Base-by-base conservation (phyloP, 2,113 vertebrate genomes). In the Rhineura floridana region DNA sequence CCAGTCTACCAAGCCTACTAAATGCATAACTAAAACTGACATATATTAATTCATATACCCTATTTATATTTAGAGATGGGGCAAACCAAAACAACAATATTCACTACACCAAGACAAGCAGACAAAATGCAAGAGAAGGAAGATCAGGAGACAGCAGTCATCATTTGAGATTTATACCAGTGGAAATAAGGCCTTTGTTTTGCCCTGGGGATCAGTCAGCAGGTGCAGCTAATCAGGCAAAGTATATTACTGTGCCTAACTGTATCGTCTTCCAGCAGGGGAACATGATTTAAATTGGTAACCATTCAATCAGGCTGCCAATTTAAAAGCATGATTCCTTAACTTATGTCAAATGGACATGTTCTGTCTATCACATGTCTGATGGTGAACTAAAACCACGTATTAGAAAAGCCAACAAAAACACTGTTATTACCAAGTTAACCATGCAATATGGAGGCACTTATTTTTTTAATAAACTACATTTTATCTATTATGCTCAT, bases 31-130 rank as follows among this genome's bases (percentile, higher is more conserved):
- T 70, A 70, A 70, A 81, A 44, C 21, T 25, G 28, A 2, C 33
- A 0, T 19, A 59, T 19, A 59, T 13, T 19, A 3, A 59, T 59
- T 21, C 55, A 48, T 19, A 50, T 13, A 62, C 4, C 30, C 30
- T 30, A 46, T 69, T 59, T 7, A n/a, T 0, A 65, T 28, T 17
- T 5, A 80, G 21, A 90, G 93, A 84, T 19, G 33, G 19, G 83
- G 25, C 55, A 93, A 94, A 89, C 39, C 46, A 88, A 92, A 82
- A 25, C 70, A 77, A 50, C n/a, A 89, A 81, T 62, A 25, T 73
- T 36, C 87, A 87, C 67, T 87, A 86, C 69, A 25, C 6, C 2
- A 17, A 50, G 15, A 73, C 6, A 77, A 12, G 62, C 0, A 50
- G 63, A 83, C 81, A 81, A 25, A 88, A 91, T 52, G 30, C 36